phyloP scores from a whole-genome alignment of 1,140 invertebrate species.

The Stegodyphus dumicola region DNA sequence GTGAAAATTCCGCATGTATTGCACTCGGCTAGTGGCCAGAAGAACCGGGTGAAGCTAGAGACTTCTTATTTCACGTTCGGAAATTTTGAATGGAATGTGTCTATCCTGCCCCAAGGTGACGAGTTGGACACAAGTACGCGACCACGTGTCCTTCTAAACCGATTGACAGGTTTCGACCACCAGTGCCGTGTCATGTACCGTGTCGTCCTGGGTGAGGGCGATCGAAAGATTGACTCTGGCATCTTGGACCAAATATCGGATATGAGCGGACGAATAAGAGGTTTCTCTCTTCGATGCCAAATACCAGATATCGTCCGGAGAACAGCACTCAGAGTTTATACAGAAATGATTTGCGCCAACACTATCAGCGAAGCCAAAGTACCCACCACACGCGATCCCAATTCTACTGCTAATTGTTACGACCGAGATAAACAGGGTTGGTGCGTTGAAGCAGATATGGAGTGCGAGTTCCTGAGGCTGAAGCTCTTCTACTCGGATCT shows the following conservation, averaged over 20 bases:
- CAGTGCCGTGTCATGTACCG: conserved; percentile 81
- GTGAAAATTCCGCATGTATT: conserved; percentile 70
- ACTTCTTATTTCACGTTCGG: conserved; percentile 81
- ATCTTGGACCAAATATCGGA: conserved; percentile 83
- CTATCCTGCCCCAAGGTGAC: conserved; percentile 64
- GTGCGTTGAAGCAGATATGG: conserved; percentile 83
- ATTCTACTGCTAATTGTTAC: conserved; percentile 76
- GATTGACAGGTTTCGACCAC: conserved; percentile 85
- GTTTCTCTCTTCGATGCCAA: conserved; percentile 78
- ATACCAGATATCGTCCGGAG: conserved; percentile 70
- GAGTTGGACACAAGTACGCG: conserved; percentile 6
- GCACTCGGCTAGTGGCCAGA: conserved; percentile 65
- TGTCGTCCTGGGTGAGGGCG: conserved; percentile 79
- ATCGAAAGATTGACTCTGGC: conserved; percentile 80
- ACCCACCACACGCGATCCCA: conserved; percentile 46
- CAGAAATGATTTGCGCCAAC: conserved; percentile 82
- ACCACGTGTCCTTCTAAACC: conserved; percentile 71
- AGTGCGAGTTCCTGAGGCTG: conserved; percentile 80
- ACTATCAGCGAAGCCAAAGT: conserved; percentile 79
- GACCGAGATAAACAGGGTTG: conserved; percentile 88
- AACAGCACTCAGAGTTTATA: conserved; percentile 73
- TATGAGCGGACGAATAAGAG: conserved; percentile 78
- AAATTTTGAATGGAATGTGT: conserved; percentile 87
- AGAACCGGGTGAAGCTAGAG: conserved; percentile 71
- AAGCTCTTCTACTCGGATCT: conserved; percentile 84